phyloP scores from a whole-genome alignment of 1,140 invertebrate species.

The Bombus polaris region DNA sequence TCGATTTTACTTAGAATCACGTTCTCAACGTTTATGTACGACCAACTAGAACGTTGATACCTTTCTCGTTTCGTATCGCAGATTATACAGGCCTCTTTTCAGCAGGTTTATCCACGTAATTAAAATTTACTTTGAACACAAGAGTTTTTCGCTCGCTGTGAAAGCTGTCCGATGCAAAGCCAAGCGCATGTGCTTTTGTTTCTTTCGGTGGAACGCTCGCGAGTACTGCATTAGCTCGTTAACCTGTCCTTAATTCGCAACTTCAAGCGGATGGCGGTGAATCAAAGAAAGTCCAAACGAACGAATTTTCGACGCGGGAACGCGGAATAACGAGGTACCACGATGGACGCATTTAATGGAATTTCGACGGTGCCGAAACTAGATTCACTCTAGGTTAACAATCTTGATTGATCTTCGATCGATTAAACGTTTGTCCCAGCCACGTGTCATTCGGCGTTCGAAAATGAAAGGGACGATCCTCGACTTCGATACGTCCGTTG shows the following conservation, averaged over 20 bases:
- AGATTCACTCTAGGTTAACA: not conserved
- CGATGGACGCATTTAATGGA: not conserved
- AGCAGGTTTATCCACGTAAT: not conserved
- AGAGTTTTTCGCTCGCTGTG: not conserved
- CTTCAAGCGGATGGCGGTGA: not conserved
- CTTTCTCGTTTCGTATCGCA: not conserved
- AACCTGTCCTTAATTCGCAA: slow-evolving; percentile 7
- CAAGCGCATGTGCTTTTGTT: not conserved
- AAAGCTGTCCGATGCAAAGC: slow-evolving; percentile 10
- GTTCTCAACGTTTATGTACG: not conserved
- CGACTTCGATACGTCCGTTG: not conserved
- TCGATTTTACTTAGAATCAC: not conserved
- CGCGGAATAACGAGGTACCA: not conserved
- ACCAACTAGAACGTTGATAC: too few relatives aligned
- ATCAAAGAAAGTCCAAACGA: too few relatives aligned
- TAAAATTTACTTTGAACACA: slow-evolving; percentile 31
- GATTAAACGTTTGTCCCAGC: slow-evolving; percentile 2
- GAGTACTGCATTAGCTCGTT: slow-evolving; percentile 23
- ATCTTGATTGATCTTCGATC: not conserved
- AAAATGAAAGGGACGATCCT: slow-evolving; percentile 1
- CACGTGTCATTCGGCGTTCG: not conserved
- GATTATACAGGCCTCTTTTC: not conserved
- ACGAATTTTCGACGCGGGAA: not conserved
- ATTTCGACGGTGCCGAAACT: not conserved
- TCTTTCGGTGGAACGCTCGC: not conserved